phyloP scores from a whole-genome alignment of 2,797 vertebrate genomes.

The Thamnophis elegans region DNA sequence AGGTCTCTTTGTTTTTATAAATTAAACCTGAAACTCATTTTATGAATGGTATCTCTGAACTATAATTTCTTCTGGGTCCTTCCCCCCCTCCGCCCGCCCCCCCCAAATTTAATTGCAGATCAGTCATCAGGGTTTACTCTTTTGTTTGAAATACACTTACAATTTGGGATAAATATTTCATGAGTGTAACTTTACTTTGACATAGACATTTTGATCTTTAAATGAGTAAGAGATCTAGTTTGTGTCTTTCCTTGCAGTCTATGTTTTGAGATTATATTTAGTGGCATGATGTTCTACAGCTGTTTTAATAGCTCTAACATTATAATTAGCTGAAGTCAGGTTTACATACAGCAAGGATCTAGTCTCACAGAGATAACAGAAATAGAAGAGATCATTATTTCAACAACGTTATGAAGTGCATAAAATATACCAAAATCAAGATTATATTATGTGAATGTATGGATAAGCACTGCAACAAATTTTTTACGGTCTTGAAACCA shows the following conservation, averaged over 20 bases:
- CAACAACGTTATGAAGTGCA: background rate
- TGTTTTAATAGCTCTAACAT: background rate
- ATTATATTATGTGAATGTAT: background rate
- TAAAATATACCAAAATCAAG: background rate
- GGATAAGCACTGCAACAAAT: background rate
- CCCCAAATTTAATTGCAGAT: slow-evolving; percentile 13
- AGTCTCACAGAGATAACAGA: background rate
- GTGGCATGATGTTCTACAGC: background rate
- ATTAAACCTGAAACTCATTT: background rate
- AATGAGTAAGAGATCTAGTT: slow-evolving; percentile 12
- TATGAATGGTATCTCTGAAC: background rate
- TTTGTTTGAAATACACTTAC: rapidly evolving
- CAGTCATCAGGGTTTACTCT: background rate
- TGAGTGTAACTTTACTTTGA: background rate
- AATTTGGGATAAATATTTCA: slow-evolving; percentile 1
- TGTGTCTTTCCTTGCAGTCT: background rate
- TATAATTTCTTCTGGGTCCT: background rate
- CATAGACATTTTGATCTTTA: background rate
- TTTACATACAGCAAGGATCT: background rate
- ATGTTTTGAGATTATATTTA: background rate
- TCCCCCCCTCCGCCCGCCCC: background rate
- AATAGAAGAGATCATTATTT: background rate
- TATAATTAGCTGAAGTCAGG: background rate
- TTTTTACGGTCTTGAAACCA: background rate
- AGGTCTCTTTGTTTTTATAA: background rate